Conservation (phyloP, 2,888 invertebrate genomes). For the Eretmocerus hayati region DNA sequence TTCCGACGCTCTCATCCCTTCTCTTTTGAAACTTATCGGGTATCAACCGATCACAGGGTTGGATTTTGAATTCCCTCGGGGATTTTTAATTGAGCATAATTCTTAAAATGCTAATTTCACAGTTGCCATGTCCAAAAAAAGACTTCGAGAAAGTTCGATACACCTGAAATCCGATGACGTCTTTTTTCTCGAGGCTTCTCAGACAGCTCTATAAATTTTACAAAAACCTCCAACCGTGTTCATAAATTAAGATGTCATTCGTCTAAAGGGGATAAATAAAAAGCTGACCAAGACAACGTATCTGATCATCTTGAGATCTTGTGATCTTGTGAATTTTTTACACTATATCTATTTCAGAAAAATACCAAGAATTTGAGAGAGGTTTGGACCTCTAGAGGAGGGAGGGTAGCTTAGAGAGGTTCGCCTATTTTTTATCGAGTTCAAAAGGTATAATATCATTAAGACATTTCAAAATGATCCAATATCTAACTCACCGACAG, state of each 20-base stretch:
- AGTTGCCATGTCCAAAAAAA: constrained; percentile 7
- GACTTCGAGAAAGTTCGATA: constrained; percentile 23
- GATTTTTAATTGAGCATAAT: constrained; percentile 31
- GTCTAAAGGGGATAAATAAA: not conserved
- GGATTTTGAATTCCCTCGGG: not conserved
- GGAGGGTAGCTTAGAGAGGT: too few relatives aligned
- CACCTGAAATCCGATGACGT: not conserved
- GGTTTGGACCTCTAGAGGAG: too few relatives aligned
- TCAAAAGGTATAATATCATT: too few relatives aligned
- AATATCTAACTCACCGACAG: too few relatives aligned
- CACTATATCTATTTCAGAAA: too few relatives aligned
- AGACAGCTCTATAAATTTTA: constrained; percentile 19
- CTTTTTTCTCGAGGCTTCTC: not conserved
- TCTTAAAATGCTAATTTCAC: constrained; percentile 22
- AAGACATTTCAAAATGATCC: too few relatives aligned
- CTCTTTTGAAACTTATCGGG: constrained; percentile 1
- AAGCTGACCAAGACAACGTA: not conserved
- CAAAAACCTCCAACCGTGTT: not conserved
- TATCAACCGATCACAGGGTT: not conserved
- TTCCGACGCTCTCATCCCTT: too few relatives aligned
- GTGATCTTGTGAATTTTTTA: too few relatives aligned
- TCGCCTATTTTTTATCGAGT: too few relatives aligned
- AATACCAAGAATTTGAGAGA: too few relatives aligned
- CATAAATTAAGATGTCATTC: not conserved
- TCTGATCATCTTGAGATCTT: not conserved